Evolutionary conservation across 2,113 vertebrate genomes (phyloP).

Genomic region (Tachysurus fulvidraco): DNA sequence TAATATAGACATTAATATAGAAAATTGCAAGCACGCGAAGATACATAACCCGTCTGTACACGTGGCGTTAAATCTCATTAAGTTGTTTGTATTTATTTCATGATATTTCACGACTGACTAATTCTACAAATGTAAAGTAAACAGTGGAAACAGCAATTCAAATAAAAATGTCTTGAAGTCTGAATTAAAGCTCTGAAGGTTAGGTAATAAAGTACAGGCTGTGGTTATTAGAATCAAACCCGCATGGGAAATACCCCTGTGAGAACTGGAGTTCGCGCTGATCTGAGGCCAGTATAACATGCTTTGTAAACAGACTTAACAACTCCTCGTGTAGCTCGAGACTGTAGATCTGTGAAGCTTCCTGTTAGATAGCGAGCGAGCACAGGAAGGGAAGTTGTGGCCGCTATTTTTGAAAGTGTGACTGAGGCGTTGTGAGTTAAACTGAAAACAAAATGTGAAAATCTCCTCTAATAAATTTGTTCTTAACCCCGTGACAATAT

Average conservation of each 20-base stretch:
- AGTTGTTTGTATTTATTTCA: neutral
- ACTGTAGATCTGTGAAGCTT: slow-evolving; percentile 29
- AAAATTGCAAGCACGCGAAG: neutral
- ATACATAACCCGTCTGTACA: neutral
- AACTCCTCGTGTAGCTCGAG: slow-evolving; percentile 5
- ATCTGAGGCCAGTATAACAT: slow-evolving; percentile 2
- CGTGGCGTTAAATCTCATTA: neutral
- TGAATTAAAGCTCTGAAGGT: neutral
- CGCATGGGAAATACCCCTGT: slow-evolving; percentile 18
- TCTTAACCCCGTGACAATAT: no score
- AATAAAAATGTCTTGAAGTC: neutral
- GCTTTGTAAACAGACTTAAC: neutral
- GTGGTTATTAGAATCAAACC: slow-evolving; percentile 18
- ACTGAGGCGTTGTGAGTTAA: neutral
- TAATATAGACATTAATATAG: no score
- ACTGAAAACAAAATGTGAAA: slow-evolving; percentile 16
- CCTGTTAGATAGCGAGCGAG: slow-evolving; percentile 22
- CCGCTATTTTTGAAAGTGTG: neutral
- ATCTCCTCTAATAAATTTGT: no score
- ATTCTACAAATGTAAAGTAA: neutral
- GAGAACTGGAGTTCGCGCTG: neutral
- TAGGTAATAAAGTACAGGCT: slow-evolving; percentile 15
- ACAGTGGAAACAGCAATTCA: neutral
- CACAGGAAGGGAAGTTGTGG: slow-evolving; percentile 30
- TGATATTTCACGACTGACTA: no score